Conservation (phyloP, 2,797 vertebrate genomes). For the Diplodus sargus region DNA sequence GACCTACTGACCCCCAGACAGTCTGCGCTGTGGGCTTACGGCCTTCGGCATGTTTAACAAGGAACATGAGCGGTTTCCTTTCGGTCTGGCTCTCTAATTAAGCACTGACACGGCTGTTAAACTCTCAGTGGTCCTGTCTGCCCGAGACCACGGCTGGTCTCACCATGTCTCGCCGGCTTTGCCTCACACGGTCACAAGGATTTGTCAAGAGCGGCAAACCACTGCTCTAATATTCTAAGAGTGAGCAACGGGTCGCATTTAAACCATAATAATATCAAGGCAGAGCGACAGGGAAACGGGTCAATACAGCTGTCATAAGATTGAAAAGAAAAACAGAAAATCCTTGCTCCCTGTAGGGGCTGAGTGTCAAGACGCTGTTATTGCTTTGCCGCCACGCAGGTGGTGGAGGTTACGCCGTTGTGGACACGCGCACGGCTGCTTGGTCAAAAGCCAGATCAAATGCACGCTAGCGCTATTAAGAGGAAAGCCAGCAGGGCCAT, state of each 20-base stretch:
- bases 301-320: constrained; percentile 45
- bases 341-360: constrained; percentile 15
- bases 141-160: constrained; percentile 44
- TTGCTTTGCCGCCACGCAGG: constrained; percentile 45
- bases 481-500: constrained; percentile 38
- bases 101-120: constrained; percentile 52
- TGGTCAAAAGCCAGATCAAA: constrained; percentile 59
- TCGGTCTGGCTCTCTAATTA: constrained; percentile 70
- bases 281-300: not conserved
- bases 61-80: constrained; percentile 71
- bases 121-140: constrained; percentile 46
- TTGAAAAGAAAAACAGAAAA: constrained; percentile 45
- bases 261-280: constrained; percentile 27
- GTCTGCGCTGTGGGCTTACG: constrained; percentile 34
- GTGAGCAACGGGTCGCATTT: constrained; percentile 39
- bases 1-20: constrained; percentile 64
- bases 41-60: constrained; percentile 71
- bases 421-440: constrained; percentile 25
- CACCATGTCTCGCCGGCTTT: constrained; percentile 27
- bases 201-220: constrained; percentile 21
- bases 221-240: constrained; percentile 33
- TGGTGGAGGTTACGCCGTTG: constrained; percentile 47
- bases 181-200: constrained; percentile 30
- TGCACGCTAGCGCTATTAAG: constrained; percentile 44
- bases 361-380: constrained; percentile 55